Base-by-base conservation (phyloP, 1,140 invertebrate species). In the Aleiodes sp. region DNA sequence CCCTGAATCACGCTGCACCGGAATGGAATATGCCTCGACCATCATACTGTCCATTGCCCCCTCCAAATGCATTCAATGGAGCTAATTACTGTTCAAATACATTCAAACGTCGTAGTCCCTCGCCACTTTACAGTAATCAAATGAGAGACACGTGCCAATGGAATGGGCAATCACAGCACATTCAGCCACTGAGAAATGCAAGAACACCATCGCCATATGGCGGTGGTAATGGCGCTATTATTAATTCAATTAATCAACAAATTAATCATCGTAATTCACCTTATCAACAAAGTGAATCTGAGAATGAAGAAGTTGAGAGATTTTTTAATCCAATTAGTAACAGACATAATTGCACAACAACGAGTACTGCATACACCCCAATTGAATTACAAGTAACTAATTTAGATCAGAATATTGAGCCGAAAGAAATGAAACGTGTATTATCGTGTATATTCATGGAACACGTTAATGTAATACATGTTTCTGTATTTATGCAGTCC, bases 361-460 rank as follows among this genome's bases (percentile, higher is more conserved):
- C 57, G 9, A 83, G 75, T 73, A 76, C 71, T 39, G 57, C 63
- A n/a, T 78, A 76, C 61, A 75, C 73, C 52, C 87, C 88, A 0
- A 89, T 94, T 14, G 92, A 94, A 80, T 81, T 94, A 4, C 87
- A 91, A 72, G 90, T 94, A 19, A 91, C 92, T 26, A 94, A 94
- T 84, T 84, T 94, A 57, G 93, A 94, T 85, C 91, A 92, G 73
- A 92, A 89, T 70, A 92, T 94, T 72, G 91, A 91, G 77, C 83
- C 88, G 4, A 88, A 89, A 60, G 91, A 94, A 75, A 90, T 94
- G 88, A 91, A 90, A 74, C 88, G 88, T 52, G 89, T 92, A 56
- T 82, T 94, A 4, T 84, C 87, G 28, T 87, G 88, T 33, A 87
- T 91, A 33, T 93, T 94, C 72, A 88, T 89, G 75, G 89, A 93